A percentile compares a stretch with the other conserved stretches of the same genome.
Evolutionary conservation across 2,113 vertebrate species (phyloP).

Genomic region (Catagonus wagneri): DNA sequence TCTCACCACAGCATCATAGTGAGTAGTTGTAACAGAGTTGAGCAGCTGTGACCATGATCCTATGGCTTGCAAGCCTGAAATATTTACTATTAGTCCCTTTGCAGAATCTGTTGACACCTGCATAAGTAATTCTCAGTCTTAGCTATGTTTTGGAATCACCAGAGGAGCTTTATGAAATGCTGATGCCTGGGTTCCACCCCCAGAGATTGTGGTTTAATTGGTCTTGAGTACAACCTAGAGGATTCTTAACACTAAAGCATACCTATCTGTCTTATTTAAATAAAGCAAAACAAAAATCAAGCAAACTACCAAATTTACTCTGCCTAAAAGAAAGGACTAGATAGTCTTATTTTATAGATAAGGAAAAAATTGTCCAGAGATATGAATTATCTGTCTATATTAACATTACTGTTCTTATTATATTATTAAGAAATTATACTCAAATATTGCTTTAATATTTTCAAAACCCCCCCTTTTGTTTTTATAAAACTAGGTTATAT

Average conservation of each 20-base stretch:
- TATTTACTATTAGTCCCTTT: background rate
- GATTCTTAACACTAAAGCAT: background rate
- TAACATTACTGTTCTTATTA: background rate
- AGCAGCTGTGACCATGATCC: background rate
- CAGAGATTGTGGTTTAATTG: background rate
- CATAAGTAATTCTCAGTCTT: background rate
- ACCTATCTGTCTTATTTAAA: background rate
- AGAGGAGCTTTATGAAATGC: background rate
- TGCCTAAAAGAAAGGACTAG: background rate
- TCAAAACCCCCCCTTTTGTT: background rate
- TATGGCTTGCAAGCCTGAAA: background rate
- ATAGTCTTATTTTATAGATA: background rate
- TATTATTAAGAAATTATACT: background rate
- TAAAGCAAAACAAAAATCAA: constrained; percentile 25
- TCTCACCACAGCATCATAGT: background rate
- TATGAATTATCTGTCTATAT: background rate
- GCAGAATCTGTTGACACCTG: background rate
- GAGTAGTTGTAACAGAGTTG: background rate
- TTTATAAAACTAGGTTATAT: background rate
- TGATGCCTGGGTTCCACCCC: background rate
- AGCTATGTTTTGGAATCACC: background rate
- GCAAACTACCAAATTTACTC: background rate
- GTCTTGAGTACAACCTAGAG: background rate
- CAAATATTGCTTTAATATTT: background rate
- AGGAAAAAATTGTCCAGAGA: background rate